phyloP scores from a whole-genome alignment of 2,888 invertebrate species.

The Drosophila incognita region DNA sequence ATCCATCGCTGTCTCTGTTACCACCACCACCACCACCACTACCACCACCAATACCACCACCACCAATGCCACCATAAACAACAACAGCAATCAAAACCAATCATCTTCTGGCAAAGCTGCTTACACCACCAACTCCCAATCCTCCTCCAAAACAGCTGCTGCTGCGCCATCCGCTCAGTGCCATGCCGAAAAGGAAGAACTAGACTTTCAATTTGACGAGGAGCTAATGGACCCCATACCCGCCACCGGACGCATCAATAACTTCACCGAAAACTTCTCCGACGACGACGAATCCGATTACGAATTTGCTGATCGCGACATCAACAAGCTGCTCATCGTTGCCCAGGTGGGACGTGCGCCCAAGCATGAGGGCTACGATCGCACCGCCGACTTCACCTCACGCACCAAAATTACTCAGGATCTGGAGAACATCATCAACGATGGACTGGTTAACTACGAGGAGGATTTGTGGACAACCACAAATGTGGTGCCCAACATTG shows the following conservation, averaged over 20 bases:
- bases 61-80: conserved; percentile 15
- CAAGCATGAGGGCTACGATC: conserved; percentile 95
- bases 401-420: conserved; percentile 98
- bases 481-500: conserved; percentile 85
- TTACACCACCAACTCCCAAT: conserved; percentile 76
- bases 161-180: conserved; percentile 75
- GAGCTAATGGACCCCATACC: conserved; percentile 92
- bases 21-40: conserved; percentile 28
- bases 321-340: conserved; percentile 97
- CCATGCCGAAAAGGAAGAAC: conserved; percentile 90
- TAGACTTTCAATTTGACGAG: conserved; percentile 99
- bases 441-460: conserved; percentile 98
- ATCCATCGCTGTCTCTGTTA: conserved; percentile 53
- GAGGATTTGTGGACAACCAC: conserved; percentile 94
- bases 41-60: conserved; percentile 33
- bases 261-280: conserved; percentile 91
- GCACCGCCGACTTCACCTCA: conserved; percentile 95
- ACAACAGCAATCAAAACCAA: conserved; percentile 51
- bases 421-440: conserved; percentile 97
- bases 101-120: conserved; percentile 73
- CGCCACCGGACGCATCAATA: conserved; percentile 91
- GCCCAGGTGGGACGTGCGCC: conserved; percentile 91
- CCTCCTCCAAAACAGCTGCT: conserved; percentile 82
- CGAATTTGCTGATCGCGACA: conserved; percentile 96
- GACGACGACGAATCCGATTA: conserved; percentile 92